Evolutionary conservation across 2,797 vertebrate genomes (phyloP), one percentile per base, ranked within the genome.

Genomic region (Gadopsis bispinosus): DNA sequence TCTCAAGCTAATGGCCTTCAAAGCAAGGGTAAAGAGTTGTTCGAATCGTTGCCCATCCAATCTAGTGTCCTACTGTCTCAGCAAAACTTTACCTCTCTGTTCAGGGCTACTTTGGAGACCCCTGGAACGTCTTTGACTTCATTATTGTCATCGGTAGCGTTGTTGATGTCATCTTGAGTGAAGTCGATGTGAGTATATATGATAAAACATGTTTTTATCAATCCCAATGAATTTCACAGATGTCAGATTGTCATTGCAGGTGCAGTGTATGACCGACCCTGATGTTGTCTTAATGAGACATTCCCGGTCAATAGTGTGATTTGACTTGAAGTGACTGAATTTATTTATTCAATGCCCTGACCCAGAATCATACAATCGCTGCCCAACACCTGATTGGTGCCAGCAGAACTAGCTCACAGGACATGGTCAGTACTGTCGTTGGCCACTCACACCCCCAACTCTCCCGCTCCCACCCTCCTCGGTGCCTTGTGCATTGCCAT

Each of bases 111-210:
- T 99, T 99, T 0, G 98, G 98, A 80, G 98, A 99, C 87, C 98
- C 98, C 17, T 99, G 98, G 98, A 99, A 99, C 0, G 98, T 99
- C 72, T 99, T 99, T 77, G 98, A 99, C 92, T 99, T 99, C 91
- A 93, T 99, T 50, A 99, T 99, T 1, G 98, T 99, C 73, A 87
- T 99, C 0, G 98, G 98, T 59, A 99, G 98, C 83, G 96, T 99
- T 50, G 97, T 99, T 2, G 98, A 99, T 0, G 98, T 99, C 81
- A 98, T 99, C 93, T 95, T 99, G 74, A 99, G 97, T 0, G 97
- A 99, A 95, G 96, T 99, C 0, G 96, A 99, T 0, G 98, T 99
- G 90, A 99, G 98, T 97, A 85, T 10, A 4, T 3, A 48, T 3
- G 0, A n/a, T n/a, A 8, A 43, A 51, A 39, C 7, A 1, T 26